Evolutionary conservation across 2,888 invertebrate genomes (phyloP).

Genomic region (Euspilapteryx auroguttella): DNA sequence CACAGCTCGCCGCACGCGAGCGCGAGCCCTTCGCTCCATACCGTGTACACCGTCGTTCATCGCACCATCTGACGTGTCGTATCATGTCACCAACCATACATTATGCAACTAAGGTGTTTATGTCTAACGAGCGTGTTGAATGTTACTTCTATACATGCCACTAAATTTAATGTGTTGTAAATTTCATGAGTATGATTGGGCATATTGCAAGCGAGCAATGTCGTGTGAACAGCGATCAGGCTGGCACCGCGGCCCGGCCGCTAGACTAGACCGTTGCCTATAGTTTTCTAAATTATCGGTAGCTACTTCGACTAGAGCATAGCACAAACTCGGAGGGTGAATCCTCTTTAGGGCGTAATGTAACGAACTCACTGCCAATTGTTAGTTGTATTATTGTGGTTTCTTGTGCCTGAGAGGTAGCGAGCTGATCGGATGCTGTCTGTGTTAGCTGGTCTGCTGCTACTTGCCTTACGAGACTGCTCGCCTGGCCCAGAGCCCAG

Average conservation of each 20-base stretch:
- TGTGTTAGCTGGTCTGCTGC: too few relatives aligned
- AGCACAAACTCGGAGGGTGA: background rate
- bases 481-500: too few relatives aligned
- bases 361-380: slow-evolving; percentile 54
- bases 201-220: slow-evolving; percentile 33
- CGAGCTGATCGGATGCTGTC: too few relatives aligned
- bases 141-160: slow-evolving; percentile 53
- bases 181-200: slow-evolving; percentile 37
- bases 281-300: too few relatives aligned
- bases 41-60: too few relatives aligned
- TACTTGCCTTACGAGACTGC: too few relatives aligned
- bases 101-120: slow-evolving; percentile 26
- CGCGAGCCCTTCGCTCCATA: background rate
- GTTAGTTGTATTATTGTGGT: too few relatives aligned
- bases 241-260: slow-evolving; percentile 50
- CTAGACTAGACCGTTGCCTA: slow-evolving; percentile 34
- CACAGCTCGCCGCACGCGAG: background rate
- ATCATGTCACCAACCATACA: slow-evolving; percentile 20
- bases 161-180: slow-evolving; percentile 29
- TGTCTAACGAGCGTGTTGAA: slow-evolving; percentile 46
- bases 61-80: too few relatives aligned
- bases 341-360: slow-evolving; percentile 17
- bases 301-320: too few relatives aligned
- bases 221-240: slow-evolving; percentile 29
- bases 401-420: too few relatives aligned